Evolutionary conservation across 2,797 vertebrate species (phyloP), one percentile per base, ranked within the genome.

Genomic region (Kryptolebias ocellatus): DNA sequence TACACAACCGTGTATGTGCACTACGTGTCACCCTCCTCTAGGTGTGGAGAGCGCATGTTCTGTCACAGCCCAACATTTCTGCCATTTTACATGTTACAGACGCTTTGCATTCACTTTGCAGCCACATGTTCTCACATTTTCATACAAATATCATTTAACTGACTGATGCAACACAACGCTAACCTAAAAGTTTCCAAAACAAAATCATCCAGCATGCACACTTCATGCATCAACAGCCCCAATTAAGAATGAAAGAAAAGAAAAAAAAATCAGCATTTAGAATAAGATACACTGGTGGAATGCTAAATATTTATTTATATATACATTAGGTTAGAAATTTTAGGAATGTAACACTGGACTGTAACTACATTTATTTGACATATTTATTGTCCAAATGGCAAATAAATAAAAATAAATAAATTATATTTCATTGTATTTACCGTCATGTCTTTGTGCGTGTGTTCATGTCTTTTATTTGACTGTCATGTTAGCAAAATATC

Each of bases 11-110:
- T 29, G 76, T 49, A 37, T 15, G 54, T 63, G 29, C 3, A 2
- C 55, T 11, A 47, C 76, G 74, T 34, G 75, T 31, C 10, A 46
- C 12, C 42, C 44, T 17, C 69, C 73, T 81, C 72, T 66, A 72
- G 70, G 67, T 72, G 68, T 46, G 55, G 57, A 72, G 76, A 78
- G 80, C 69, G 10, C 76, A 37, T 14, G 70, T 51, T 71, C 64
- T 10, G 24, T 9, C 44, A 14, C 44, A 2, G 55, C 69, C 28
- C 42, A 0, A 34, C 18, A 7, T 1, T 51, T 66, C 75, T 58
- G 55, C 53, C 60, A 46, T 59, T 69, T 69, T 42, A 57, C 51
- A 77, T 60, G 55, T 62, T 14, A n/a, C n/a, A 11, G 24, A 16
- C 3, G n/a, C 29, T 18, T 8, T 27, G 50, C 34, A 56, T 24